Conservation (phyloP, 2,888 invertebrate genomes). For the Tyria jacobaeae region DNA sequence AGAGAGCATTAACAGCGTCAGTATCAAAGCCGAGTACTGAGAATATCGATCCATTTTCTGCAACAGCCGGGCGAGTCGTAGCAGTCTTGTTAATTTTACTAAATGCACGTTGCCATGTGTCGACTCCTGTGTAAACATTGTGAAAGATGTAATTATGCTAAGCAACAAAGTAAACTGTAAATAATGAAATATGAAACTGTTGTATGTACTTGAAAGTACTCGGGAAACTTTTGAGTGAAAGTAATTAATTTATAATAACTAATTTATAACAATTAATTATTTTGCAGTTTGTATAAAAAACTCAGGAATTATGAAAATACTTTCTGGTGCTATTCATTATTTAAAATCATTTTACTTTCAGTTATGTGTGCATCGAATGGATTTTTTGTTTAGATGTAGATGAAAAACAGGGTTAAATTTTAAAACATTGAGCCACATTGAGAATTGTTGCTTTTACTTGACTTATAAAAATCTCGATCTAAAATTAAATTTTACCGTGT, state of each 20-base stretch:
- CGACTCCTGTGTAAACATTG: constrained; percentile 86
- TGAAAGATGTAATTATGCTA: constrained; percentile 33
- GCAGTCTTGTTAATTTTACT: constrained; percentile 95
- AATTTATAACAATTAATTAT: constrained; percentile 54
- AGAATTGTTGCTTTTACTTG: neutral
- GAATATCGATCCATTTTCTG: constrained; percentile 99
- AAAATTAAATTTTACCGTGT: neutral
- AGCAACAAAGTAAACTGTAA: constrained; percentile 15
- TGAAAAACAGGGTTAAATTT: too few relatives aligned
- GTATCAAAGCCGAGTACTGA: constrained; percentile 97
- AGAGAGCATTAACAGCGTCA: constrained; percentile 97
- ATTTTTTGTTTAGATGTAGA: too few relatives aligned
- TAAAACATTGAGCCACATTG: neutral
- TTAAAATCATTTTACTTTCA: neutral
- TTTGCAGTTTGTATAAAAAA: constrained; percentile 20
- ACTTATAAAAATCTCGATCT: neutral
- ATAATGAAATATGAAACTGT: constrained; percentile 24
- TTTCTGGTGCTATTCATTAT: neutral
- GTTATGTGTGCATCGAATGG: neutral
- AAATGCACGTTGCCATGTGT: constrained; percentile 94
- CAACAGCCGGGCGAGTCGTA: constrained; percentile 94
- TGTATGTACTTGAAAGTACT: constrained; percentile 24
- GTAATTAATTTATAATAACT: constrained; percentile 53
- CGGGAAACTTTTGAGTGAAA: constrained; percentile 35
- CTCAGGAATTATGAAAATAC: neutral